phyloP scores from a whole-genome alignment of 2,113 vertebrate species.

The Pogona vitticeps region DNA sequence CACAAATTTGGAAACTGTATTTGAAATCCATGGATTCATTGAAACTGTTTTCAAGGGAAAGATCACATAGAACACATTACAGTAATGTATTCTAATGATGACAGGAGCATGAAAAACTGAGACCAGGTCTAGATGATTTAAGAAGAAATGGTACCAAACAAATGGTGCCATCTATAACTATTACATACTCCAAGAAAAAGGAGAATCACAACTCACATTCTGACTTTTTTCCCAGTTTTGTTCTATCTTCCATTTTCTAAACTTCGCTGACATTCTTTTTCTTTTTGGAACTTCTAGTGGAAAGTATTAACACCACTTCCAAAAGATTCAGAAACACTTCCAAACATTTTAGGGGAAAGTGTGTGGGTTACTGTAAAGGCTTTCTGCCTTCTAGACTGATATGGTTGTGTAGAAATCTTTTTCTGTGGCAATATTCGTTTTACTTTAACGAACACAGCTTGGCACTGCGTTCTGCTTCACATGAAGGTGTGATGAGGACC shows the following conservation, averaged over 20 bases:
- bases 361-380: neutral
- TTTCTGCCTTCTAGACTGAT: neutral
- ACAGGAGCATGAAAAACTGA: neutral
- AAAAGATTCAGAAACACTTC: neutral
- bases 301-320: slow-evolving; percentile 1
- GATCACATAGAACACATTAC: neutral
- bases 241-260: neutral
- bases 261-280: neutral
- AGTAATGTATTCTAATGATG: neutral
- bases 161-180: neutral
- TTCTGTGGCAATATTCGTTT: neutral
- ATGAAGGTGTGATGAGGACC: neutral
- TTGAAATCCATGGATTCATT: neutral
- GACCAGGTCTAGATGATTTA: neutral
- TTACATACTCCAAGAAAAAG: neutral
- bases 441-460: neutral
- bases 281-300: neutral
- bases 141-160: no score
- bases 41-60: neutral
- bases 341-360: neutral
- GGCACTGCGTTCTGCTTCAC: neutral
- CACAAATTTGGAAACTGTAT: neutral
- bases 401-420: neutral
- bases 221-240: neutral
- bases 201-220: neutral